phyloP scores from a whole-genome alignment of 2,113 vertebrate genomes.

The Myotis davidii region DNA sequence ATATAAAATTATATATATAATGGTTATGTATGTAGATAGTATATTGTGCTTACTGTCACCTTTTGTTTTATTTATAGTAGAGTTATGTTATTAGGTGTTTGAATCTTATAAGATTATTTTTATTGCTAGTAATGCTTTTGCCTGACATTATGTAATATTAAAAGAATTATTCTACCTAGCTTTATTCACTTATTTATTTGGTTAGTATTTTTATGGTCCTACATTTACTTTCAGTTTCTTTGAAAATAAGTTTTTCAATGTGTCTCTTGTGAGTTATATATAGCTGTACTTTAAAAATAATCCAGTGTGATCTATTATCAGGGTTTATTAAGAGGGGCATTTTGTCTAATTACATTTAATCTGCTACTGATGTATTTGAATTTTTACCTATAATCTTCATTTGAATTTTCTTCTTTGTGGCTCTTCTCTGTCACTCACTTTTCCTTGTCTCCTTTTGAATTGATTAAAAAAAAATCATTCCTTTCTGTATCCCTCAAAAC shows the following conservation, averaged over 20 bases:
- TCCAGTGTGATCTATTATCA: background rate
- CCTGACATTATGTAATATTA: background rate
- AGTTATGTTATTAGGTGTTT: background rate
- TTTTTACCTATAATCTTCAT: background rate
- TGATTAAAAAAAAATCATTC: background rate
- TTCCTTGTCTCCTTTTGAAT: background rate
- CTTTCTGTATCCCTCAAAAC: background rate
- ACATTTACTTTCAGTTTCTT: slow-evolving; percentile 12
- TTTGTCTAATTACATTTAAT: slow-evolving; percentile 8
- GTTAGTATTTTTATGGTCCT: background rate
- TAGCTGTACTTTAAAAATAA: background rate
- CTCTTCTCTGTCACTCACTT: background rate
- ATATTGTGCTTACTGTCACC: background rate
- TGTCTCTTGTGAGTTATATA: background rate
- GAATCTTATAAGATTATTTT: background rate
- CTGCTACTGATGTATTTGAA: background rate
- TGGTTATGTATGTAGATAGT: background rate
- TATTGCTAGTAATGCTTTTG: background rate
- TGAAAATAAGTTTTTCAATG: background rate
- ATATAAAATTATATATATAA: background rate
- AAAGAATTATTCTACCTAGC: background rate
- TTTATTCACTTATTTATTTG: background rate
- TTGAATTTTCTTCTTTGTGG: background rate
- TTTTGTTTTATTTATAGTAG: background rate
- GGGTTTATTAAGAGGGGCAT: background rate